Percentiles rank a stretch among this genome's conserved stretches.
Evolutionary conservation across 1,140 invertebrate genomes (phyloP).

Genomic region (Hesperophylax magnus): DNA sequence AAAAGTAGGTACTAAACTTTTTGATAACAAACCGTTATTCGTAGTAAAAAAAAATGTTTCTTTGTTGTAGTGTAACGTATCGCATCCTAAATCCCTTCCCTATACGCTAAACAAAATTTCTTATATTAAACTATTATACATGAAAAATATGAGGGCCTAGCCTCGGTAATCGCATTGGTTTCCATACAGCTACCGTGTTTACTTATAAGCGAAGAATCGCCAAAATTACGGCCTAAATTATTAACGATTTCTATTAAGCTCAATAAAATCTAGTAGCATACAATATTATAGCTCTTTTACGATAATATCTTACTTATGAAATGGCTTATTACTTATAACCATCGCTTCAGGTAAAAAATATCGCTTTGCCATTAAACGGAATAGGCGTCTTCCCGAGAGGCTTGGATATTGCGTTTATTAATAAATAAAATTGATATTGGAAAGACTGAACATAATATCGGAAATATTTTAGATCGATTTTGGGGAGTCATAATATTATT

Average conservation of each 20-base stretch:
- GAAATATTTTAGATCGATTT: no score
- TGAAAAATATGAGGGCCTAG: neutral
- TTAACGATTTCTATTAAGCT: slow-evolving; percentile 3
- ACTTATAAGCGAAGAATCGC: slow-evolving; percentile 12
- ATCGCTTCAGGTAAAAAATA: no score
- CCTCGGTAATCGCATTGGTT: slow-evolving; percentile 5
- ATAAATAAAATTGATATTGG: no score
- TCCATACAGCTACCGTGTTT: neutral
- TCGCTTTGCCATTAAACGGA: no score
- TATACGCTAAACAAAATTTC: neutral
- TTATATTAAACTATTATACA: neutral
- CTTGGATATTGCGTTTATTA: no score
- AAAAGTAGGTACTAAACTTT: no score
- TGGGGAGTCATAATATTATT: no score
- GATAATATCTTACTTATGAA: slow-evolving; percentile 7
- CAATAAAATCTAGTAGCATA: neutral
- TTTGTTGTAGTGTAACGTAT: neutral
- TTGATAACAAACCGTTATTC: no score
- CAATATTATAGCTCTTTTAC: neutral
- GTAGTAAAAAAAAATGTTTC: no score
- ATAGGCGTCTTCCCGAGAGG: no score
- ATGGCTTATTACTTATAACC: no score
- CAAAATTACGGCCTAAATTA: slow-evolving; percentile 11
- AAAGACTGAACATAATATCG: no score
- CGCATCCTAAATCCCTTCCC: neutral